phyloP scores from a whole-genome alignment of 37 sponge, comb jelly and placozoan genomes.

The Amphimedon queenslandica region DNA sequence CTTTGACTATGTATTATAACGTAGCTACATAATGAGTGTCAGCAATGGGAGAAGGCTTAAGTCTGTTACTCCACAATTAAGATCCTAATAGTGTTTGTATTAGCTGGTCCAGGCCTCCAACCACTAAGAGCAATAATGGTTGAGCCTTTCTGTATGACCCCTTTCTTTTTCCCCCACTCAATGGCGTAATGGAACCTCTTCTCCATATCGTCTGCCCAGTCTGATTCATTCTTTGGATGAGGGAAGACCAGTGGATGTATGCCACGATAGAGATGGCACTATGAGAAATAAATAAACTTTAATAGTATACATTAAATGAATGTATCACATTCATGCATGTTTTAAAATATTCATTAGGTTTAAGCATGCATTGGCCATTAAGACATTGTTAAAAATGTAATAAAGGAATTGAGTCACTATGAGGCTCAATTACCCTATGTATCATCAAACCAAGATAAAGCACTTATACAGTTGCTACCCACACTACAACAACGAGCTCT shows the following conservation, averaged over 20 bases:
- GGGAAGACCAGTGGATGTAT: conserved; percentile 65
- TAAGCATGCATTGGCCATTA: not conserved
- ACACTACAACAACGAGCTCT: too few species aligned
- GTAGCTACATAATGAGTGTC: too few species aligned
- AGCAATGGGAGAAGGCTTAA: too few species aligned
- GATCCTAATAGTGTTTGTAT: conserved; percentile 78
- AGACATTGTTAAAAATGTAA: too few species aligned
- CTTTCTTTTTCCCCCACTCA: conserved; percentile 37
- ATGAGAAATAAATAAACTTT: not conserved
- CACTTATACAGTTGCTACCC: too few species aligned
- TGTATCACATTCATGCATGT: too few species aligned
- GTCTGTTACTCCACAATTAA: too few species aligned
- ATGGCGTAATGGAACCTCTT: conserved; percentile 53
- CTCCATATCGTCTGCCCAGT: conserved; percentile 81
- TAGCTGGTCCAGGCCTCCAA: conserved; percentile 74
- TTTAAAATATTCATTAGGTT: too few species aligned
- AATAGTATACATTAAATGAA: too few species aligned
- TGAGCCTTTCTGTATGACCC: conserved; percentile 60
- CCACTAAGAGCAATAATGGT: conserved; percentile 72
- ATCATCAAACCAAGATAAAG: too few species aligned
- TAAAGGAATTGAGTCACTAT: not conserved
- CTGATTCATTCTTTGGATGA: conserved; percentile 10
- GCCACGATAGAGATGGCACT: conserved; percentile 79
- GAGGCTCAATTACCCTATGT: too few species aligned
- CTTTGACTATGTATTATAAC: too few species aligned